phyloP scores from a whole-genome alignment of 2,113 vertebrate genomes.

The Fulmarus glacialis region DNA sequence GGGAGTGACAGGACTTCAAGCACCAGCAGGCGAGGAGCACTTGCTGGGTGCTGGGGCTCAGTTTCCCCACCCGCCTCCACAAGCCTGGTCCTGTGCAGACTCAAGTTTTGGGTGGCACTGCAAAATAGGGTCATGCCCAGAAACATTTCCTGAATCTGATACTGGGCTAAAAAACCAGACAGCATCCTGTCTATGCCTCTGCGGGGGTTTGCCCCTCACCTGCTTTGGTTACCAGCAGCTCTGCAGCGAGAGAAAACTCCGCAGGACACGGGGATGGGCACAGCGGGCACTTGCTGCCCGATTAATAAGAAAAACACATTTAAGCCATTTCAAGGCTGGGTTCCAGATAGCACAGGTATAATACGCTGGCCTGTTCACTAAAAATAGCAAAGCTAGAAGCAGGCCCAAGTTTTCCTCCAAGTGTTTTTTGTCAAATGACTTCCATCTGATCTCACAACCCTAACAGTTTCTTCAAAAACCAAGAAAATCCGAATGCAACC shows the following conservation, averaged over 20 bases:
- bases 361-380: not conserved
- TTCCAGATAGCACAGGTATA: not conserved
- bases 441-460: not conserved
- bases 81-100: not conserved
- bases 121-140: not conserved
- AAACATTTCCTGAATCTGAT: not conserved
- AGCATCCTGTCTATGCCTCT: not conserved
- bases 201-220: not conserved
- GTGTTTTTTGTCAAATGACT: not conserved
- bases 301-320: not conserved
- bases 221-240: not conserved
- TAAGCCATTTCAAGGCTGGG: not conserved
- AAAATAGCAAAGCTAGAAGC: not conserved
- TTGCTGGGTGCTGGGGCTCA: not conserved
- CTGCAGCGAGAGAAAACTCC: fast-evolving
- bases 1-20: not conserved
- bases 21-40: fast-evolving
- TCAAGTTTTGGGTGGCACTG: not conserved
- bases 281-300: fast-evolving
- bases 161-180: not conserved
- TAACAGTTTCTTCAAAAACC: not conserved
- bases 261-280: not conserved
- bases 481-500: not conserved
- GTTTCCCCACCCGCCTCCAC: fast-evolving
- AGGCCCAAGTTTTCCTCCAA: not conserved